Percentiles rank a stretch among this genome's conserved stretches.
Evolutionary conservation across 1,140 invertebrate genomes (phyloP).

Genomic region (Temnothorax longispinosus): DNA sequence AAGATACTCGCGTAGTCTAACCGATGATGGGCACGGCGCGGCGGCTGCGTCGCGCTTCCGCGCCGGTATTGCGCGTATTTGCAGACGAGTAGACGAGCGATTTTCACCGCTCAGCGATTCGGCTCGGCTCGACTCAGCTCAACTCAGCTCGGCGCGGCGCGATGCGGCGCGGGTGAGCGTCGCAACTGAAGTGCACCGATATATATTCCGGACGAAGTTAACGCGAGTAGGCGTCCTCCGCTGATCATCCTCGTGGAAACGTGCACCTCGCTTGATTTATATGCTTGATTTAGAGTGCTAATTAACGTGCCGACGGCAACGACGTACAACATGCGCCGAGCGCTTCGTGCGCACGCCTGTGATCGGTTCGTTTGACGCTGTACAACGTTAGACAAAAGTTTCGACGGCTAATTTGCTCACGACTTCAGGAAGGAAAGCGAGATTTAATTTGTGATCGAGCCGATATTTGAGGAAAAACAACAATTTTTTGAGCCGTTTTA

Average conservation of each 20-base stretch:
- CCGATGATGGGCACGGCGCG: constrained; percentile 21
- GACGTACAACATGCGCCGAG: constrained; percentile 61
- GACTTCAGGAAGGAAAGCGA: not conserved
- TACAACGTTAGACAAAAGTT: constrained; percentile 51
- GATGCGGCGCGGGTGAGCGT: constrained; percentile 19
- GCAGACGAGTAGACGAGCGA: not conserved
- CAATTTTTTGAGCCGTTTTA: not conserved
- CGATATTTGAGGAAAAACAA: not conserved
- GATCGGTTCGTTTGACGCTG: constrained; percentile 64
- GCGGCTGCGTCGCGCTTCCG: not conserved
- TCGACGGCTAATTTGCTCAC: constrained; percentile 38
- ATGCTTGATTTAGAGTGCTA: constrained; percentile 69
- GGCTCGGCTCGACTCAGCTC: not conserved
- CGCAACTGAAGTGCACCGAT: constrained; percentile 40
- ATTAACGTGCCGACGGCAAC: constrained; percentile 70
- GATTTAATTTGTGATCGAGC: not conserved
- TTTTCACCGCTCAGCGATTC: not conserved
- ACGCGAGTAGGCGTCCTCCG: constrained; percentile 67
- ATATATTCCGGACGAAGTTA: constrained; percentile 66
- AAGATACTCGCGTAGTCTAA: constrained; percentile 50
- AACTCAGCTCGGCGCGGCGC: too few species aligned
- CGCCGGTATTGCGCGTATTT: constrained; percentile 29
- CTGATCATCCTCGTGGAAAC: constrained; percentile 73
- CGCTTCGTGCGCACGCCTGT: constrained; percentile 27
- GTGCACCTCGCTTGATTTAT: constrained; percentile 76